phyloP scores from a whole-genome alignment of 2,113 vertebrate genomes.

The Campylorhamphus procurvoides region DNA sequence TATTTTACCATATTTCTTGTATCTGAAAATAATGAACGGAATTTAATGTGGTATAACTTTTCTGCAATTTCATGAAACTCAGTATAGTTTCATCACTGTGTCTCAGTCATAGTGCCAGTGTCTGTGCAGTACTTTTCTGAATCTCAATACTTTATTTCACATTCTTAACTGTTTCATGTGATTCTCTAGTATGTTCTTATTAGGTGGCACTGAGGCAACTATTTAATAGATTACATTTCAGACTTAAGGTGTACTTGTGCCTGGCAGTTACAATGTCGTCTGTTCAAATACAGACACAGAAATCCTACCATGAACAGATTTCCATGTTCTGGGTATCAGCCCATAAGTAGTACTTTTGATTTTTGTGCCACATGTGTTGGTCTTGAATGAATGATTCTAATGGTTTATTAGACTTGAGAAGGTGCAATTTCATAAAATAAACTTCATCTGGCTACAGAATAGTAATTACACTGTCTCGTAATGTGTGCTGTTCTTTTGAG shows the following conservation, averaged over 20 bases:
- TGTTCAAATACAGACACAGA: background rate
- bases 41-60: background rate
- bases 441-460: background rate
- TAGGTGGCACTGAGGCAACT: background rate
- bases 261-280: background rate
- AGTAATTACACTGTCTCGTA: background rate
- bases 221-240: background rate
- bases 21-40: background rate
- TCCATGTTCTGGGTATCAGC: background rate
- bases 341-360: background rate
- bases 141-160: background rate
- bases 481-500: slow-evolving; percentile 12
- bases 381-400: slow-evolving; percentile 26
- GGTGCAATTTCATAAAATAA: slow-evolving; percentile 52
- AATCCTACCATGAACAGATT: background rate
- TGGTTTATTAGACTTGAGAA: slow-evolving; percentile 28
- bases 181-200: background rate
- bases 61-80: background rate
- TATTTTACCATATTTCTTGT: background rate
- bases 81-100: background rate
- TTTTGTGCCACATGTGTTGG: slow-evolving; percentile 8
- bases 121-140: background rate
- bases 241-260: background rate
- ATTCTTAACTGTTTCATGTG: background rate
- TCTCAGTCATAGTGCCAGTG: background rate